Base-by-base conservation (phyloP, 2,888 invertebrate species). In the Scaeva pyrastri region DNA sequence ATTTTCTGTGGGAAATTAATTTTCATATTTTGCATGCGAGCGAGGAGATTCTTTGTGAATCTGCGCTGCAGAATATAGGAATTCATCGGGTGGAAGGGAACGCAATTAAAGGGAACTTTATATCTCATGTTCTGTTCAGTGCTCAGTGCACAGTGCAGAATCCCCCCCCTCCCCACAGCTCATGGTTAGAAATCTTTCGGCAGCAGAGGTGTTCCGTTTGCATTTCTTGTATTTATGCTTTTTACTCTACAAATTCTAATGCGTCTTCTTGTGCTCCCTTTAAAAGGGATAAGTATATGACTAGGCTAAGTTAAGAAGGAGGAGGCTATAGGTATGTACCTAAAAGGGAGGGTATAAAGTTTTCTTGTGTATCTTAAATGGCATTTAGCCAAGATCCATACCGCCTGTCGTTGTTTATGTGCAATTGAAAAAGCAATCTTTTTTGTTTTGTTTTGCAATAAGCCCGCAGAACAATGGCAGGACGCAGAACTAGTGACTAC, bases 321-420 rank as follows among this genome's bases (percentile, higher is more conserved):
- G n/a, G n/a, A n/a, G n/a, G n/a, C n/a, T n/a, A n/a, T n/a, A n/a
- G n/a, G 31, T 31, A 31, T 31, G 31, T n/a, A n/a, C n/a, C n/a
- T n/a, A n/a, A n/a, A n/a, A n/a, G 31, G 6, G 6, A 31, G 31
- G 6, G 14, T 39, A 39, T 11, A 74, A 70, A 68, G 12, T 81
- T 82, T 77, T 86, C 58, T 64, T 77, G 45, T 86, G 81, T 73
- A 74, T 52, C 73, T 77, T 82, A 82, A 86, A 82, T 82, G 81
- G 86, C 82, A 86, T 86, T 86, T 82, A 86, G 86, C 86, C 82
- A 86, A 86, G 86, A 86, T 62, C 70, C 82, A 66, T 21, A 50
- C 66, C 66, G 50, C 16, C 66, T 66, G 50, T 36, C 66, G 85
- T 85, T 81, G 85, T 81, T 85, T 76, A 81, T 81, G n/a, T n/a